These are phyloP conservation scores for Lepus oiostolus DNA, from an alignment of 2,797 vertebrate genomes.

Conservation along the genomic window DNA sequence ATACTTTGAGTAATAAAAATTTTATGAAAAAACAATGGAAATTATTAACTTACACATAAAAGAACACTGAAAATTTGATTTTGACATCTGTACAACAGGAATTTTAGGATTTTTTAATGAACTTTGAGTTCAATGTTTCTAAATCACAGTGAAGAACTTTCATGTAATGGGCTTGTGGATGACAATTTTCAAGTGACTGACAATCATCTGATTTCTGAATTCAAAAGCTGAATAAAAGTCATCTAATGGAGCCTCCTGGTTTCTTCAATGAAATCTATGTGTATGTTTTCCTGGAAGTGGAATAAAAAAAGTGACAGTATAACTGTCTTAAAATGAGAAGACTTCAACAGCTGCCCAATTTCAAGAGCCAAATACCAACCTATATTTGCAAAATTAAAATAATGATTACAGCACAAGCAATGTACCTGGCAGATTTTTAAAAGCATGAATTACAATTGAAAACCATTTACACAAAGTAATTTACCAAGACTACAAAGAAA, in stretches of 20 bases:
- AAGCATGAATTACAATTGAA: background rate
- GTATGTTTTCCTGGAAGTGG: background rate
- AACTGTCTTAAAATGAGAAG: background rate
- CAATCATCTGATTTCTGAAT: conserved; percentile 39
- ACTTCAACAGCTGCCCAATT: background rate
- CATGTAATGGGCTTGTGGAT: background rate
- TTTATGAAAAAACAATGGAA: conserved; percentile 63
- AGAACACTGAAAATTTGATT: conserved; percentile 51
- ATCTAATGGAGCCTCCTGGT: background rate
- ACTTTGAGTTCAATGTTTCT: background rate
- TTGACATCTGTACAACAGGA: conserved; percentile 62
- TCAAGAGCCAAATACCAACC: background rate
- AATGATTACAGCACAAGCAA: conserved; percentile 2
- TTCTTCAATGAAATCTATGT: conserved; percentile 26
- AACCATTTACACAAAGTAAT: background rate
- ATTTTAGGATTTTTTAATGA: conserved; percentile 40
- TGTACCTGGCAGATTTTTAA: background rate
- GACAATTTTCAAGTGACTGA: conserved; percentile 30
- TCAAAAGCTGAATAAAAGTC: background rate
- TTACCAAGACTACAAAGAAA: background rate
- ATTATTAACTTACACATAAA: conserved; percentile 53
- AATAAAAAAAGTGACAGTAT: background rate
- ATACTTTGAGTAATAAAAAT: conserved; percentile 15
- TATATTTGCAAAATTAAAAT: conserved; percentile 48
- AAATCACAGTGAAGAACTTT: conserved; percentile 1